These are phyloP conservation scores for Heteropelma amictum DNA, from an alignment of 2,888 invertebrate species.

Conservation along the genomic window DNA sequence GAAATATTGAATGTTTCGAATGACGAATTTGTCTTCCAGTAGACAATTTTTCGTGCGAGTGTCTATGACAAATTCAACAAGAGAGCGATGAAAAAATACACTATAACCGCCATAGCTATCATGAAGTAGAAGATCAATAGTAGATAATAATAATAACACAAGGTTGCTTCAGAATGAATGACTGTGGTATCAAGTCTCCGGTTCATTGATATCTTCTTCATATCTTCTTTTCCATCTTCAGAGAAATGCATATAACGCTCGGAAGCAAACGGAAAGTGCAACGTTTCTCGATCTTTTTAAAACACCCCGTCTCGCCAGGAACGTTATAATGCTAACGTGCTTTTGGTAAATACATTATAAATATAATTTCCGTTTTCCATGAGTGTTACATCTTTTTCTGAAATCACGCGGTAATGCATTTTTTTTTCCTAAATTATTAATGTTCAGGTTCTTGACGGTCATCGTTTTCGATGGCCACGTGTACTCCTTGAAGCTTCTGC, in stretches of 20 bases:
- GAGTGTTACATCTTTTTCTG: neutral
- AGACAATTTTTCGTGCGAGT: no score
- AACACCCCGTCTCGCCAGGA: conserved; percentile 77
- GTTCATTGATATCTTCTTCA: neutral
- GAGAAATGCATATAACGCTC: conserved; percentile 70
- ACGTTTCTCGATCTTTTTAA: conserved; percentile 78
- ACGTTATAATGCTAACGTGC: conserved; percentile 77
- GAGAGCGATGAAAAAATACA: no score
- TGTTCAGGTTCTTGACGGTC: conserved; percentile 85
- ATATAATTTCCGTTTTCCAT: neutral
- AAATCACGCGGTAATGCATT: neutral
- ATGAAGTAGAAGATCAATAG: no score
- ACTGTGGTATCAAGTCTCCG: neutral
- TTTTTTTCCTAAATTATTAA: conserved; percentile 1
- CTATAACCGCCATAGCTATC: no score
- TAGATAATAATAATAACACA: no score
- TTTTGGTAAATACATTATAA: conserved; percentile 77
- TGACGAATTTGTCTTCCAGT: no score
- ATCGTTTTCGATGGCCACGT: conserved; percentile 93
- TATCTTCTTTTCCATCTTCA: conserved; percentile 57
- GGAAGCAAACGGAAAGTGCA: conserved; percentile 70
- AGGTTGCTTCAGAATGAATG: no score
- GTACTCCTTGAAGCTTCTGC: conserved; percentile 89
- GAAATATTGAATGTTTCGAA: no score
- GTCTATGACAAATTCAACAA: no score